Base-by-base conservation (phyloP, 1,140 invertebrate genomes). In the Marisa cornuarietis region DNA sequence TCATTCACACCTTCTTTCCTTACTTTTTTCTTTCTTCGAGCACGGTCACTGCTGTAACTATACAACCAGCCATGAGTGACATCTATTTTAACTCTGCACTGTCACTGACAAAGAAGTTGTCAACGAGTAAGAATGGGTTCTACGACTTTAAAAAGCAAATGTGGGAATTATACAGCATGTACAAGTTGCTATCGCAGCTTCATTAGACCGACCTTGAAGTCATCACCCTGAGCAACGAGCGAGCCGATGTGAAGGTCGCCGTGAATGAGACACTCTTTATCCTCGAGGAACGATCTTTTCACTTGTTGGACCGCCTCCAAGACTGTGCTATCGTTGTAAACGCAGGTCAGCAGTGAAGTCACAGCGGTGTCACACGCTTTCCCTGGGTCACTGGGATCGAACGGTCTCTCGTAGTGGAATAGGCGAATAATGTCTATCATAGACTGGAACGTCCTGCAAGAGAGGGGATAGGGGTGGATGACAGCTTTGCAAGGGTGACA, bases 171-270 rank as follows among this genome's bases (percentile, higher is more conserved):
- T 42, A 42, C 31, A 42, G 31, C 6, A 42, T 42, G 31, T 42
- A 58, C 54, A 58, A 58, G 16, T 58, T 11, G 16, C 2, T 18
- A 11, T 58, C 54, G 54, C 54, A 58, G 54, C 8, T 11, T 58
- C 31, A 42, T 3, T 58, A 18, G 1, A 58, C 54, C 20, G 5
- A 76, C 74, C 62, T 76, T 76, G 14, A 76, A 31, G 51, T 76
- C 74, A 22, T 63, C 31, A 13, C 61, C 61, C 4, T 24, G 62
- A 42, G 65, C 22, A 5, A 76, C 9, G 22, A 76, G 31, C 0
- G 74, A 76, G n/a, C 66, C 74, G 49, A 76, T 66, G 74, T 76
- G 74, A 63, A 76, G 74, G 61, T 76, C 74, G n/a, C 74, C 74
- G 26, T 76, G 74, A 20, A 76, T 66, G 16, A 76, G 31, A 51